Evolutionary conservation across 2,888 invertebrate genomes (phyloP), one percentile per base, ranked within the genome.

Genomic region (Cacoxenus indagator): DNA sequence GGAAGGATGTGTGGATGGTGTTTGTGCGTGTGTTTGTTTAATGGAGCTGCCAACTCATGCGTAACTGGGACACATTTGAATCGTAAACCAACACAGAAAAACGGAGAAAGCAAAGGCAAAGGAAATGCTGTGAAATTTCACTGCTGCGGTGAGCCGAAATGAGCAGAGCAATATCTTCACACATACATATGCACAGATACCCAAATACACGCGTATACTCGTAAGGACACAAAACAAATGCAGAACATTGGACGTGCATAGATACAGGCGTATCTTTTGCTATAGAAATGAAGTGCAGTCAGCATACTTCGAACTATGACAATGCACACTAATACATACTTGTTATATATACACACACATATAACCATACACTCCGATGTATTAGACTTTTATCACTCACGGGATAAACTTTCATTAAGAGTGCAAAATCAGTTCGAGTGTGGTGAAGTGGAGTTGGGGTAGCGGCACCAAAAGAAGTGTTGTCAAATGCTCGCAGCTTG

Each of bases 331-430:
- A 3, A 55, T 6, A 43, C 26, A 65, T n/a, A 65, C 37, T n/a
- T n/a, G n/a, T n/a, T n/a, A n/a, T 24, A 66, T 51, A 43, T 11
- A 61, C n/a, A 29, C 26, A 46, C n/a, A 57, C 45, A 51, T 67
- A 62, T 17, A 67, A 24, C 59, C 43, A 62, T n/a, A n/a, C n/a
- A n/a, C n/a, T n/a, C n/a, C n/a, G n/a, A n/a, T n/a, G n/a, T n/a
- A 8, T n/a, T 11, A 43, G 11, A 43, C 45, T 43, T 43, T 43
- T 43, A 43, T 3, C 80, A 83, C 82, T 79, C 79, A 72, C 71
- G 83, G 83, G 78, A 81, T 82, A 84, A 82, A 84, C 80, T 84
- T 82, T 82, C 82, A 82, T 82, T 82, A 84, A 80, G 76, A 83
- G 76, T 65, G 68, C 51, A 17, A 45, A 74, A 75, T 73, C 67